A percentile compares a stretch with the other conserved stretches of the same genome.
Conservation (phyloP, 2,113 vertebrate species). For the Pycnonotus jocosus region DNA sequence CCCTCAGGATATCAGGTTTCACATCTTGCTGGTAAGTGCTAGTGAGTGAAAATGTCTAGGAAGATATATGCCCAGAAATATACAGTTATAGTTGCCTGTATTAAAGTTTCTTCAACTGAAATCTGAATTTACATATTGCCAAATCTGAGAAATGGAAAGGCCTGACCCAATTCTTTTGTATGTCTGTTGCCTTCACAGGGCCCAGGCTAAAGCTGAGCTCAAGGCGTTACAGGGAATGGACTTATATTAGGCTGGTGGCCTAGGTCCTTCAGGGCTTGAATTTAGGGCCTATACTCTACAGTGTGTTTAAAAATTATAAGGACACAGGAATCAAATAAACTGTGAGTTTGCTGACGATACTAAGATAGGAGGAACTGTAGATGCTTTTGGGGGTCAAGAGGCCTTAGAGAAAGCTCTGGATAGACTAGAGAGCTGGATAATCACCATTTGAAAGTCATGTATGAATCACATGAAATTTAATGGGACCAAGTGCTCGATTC, state of each 20-base stretch:
- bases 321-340: background rate
- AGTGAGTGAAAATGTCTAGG: background rate
- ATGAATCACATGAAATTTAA: background rate
- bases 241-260: background rate
- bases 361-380: background rate
- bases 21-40: background rate
- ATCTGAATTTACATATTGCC: background rate
- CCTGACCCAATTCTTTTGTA: background rate
- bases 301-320: background rate
- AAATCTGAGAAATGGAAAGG: background rate
- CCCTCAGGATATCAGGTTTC: background rate
- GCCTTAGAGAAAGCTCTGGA: background rate
- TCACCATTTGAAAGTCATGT: rapidly evolving
- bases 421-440: background rate
- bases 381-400: rapidly evolving
- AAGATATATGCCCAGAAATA: background rate
- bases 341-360: background rate
- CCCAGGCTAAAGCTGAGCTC: background rate
- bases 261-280: background rate
- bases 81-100: rapidly evolving
- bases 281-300: background rate
- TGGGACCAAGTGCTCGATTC: background rate
- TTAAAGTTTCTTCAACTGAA: background rate
- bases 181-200: rapidly evolving
- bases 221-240: rapidly evolving